Evolutionary conservation across 2,888 invertebrate genomes (phyloP), one percentile per base, ranked within the genome.

Genomic region (Leptarthrus brevirostris): DNA sequence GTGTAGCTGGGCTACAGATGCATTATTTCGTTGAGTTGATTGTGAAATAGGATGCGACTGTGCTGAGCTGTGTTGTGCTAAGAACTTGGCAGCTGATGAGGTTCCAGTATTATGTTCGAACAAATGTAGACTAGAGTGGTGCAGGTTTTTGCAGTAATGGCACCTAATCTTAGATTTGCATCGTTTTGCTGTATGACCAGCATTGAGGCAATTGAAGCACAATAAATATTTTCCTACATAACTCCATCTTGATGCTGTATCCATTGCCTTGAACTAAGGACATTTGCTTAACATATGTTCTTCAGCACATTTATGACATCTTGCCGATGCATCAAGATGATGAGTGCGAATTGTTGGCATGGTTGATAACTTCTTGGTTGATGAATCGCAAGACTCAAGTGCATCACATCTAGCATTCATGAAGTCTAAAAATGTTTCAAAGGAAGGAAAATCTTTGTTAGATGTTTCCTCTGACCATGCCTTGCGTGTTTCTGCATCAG

Each of bases 61-160:
- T 8, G 14, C 14, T 49, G 3, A 16, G 52, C 4, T 3, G 52
- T 16, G 2, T 52, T 8, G 2, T 52, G 6, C 14, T 52, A 8
- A 2, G 52, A 10, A 36, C 3, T 3, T 54, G 24, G 53, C 20
- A 14, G 8, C n/a, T 8, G 53, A 3, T 36, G 36, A 6, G 12
- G 12, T 6, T n/a, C 3, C n/a, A 18, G 20, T 14, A 6, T 18
- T 6, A 20, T 14, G 1, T 4, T 18, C 3, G 18, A n/a, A 6
- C 14, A 8, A n/a, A 30, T 58, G 58, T 18, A 58, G 14, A 58
- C 58, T 58, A 6, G 58, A 58, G 12, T 58, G 58, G 16, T 58
- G 58, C 16, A 14, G 5, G 14, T 58, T 30, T 3, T 58, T 34
- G 14, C 58, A 58, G 12, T 12, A 34, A 36, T 58, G 58, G 22